phyloP scores from a whole-genome alignment of 2,888 invertebrate genomes.

The Baccha elongata region DNA sequence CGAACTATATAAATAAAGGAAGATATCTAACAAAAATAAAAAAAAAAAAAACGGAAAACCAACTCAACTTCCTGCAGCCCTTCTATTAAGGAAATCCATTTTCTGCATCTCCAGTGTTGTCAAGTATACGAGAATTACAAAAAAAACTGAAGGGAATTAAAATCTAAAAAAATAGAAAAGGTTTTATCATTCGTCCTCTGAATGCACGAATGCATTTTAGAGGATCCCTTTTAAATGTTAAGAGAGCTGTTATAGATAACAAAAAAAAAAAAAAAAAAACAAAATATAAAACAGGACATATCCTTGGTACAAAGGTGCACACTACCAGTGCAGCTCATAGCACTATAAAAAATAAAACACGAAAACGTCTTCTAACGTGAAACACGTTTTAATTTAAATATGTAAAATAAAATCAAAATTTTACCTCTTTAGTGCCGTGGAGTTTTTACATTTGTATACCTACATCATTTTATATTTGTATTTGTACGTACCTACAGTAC shows the following conservation, averaged over 20 bases:
- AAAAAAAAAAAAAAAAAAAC: no score
- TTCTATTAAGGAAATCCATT: conserved; percentile 25
- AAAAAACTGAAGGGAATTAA: conserved; percentile 15
- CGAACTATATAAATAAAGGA: neutral
- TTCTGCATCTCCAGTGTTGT: conserved; percentile 40
- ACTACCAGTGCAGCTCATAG: neutral
- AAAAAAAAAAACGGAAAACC: neutral
- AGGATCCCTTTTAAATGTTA: conserved; percentile 48
- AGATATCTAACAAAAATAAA: neutral
- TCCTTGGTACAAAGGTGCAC: conserved; percentile 2
- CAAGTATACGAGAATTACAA: conserved; percentile 25
- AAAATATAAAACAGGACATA: conserved; percentile 36
- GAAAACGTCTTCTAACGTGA: conserved; percentile 54
- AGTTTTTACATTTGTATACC: conserved; percentile 1
- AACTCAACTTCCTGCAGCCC: neutral
- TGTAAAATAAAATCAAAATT: conserved; percentile 48
- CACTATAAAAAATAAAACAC: conserved; percentile 24
- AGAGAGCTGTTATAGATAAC: conserved; percentile 11
- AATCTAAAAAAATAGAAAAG: conserved; percentile 20
- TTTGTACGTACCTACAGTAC: neutral
- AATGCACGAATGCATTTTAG: conserved; percentile 64
- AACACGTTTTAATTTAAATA: conserved; percentile 67
- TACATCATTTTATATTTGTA: neutral
- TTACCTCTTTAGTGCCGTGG: conserved; percentile 31
- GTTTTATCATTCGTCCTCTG: conserved; percentile 43